Base-by-base conservation (phyloP, 2,797 vertebrate species). In the Pogonophryne albipinna region DNA sequence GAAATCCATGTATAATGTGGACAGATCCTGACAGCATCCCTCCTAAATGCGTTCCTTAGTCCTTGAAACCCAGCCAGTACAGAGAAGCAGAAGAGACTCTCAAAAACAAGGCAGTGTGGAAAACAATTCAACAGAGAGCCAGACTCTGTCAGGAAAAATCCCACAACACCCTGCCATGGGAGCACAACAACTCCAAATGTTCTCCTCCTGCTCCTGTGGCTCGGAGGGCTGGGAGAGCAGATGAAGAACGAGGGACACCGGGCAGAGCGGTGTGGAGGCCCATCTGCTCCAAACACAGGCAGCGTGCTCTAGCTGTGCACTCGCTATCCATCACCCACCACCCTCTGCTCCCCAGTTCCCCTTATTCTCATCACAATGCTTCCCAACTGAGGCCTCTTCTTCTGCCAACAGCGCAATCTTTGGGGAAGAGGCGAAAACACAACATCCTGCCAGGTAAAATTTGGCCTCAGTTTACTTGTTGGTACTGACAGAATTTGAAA, bases 221-320 rank as follows among this genome's bases (percentile, higher is more conserved):
- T 84, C 72, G 3, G 72, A 72, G 46, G 74, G 51, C 67, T 56
- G 68, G 73, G 69, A 80, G 63, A 53, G 84, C 87, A 88, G 82
- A 87, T 69, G 89, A 92, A 78, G 77, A 67, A 78, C 41, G 46
- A 81, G 84, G 78, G 87, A 85, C 66, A 67, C 65, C 66, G 62
- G 81, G 79, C 78, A 8, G 81, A 89, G 85, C 84, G 51, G 86
- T 23, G 82, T 61, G 91, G 76, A 84, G 79, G 74, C 74, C 92
- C 91, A 93, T 93, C 90, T 94, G 93, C 85, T 84, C 76, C 52
- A 61, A 77, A 74, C 67, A 59, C 69, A 75, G n/a, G 72, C 80
- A 10, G 79, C 0, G 47, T 16, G 59, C 71, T 86, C 84, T 41
- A 44, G 56, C 81, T 20, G 31, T 4, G 34, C 64, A 49, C 71